phyloP scores from a whole-genome alignment of 2,888 invertebrate genomes.

The Micoletzkya japonica region DNA sequence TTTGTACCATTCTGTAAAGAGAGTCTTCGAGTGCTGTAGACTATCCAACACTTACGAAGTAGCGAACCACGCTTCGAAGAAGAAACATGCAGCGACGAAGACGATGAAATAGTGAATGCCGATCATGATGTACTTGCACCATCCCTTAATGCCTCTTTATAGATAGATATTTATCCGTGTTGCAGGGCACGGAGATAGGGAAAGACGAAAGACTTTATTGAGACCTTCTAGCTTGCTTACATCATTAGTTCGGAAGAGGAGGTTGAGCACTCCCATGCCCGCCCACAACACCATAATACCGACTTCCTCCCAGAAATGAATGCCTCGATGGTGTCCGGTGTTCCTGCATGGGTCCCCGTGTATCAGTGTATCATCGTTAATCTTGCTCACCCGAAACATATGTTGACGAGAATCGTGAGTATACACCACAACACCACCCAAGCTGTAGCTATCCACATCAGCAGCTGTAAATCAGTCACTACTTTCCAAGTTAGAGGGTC shows the following conservation, averaged over 20 bases:
- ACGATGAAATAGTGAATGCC: slow-evolving; percentile 44
- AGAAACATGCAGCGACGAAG: slow-evolving; percentile 36
- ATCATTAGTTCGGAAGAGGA: slow-evolving; percentile 6
- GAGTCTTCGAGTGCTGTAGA: neutral
- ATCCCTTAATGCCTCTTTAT: slow-evolving; percentile 30
- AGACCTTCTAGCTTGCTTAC: neutral
- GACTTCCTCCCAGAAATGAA: slow-evolving; percentile 45
- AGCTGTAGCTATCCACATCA: slow-evolving; percentile 35
- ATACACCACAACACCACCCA: slow-evolving; percentile 49
- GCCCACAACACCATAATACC: slow-evolving; percentile 38
- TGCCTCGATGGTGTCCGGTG: slow-evolving; percentile 43
- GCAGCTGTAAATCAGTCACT: slow-evolving; percentile 33
- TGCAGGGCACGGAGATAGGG: neutral
- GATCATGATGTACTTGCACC: slow-evolving; percentile 41
- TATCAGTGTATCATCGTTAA: neutral
- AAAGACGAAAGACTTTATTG: neutral
- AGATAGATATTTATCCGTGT: neutral
- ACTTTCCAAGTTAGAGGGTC: neutral
- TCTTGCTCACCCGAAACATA: slow-evolving; percentile 35
- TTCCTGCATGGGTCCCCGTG: slow-evolving; percentile 33
- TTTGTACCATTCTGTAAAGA: slow-evolving; percentile 26
- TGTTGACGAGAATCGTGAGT: slow-evolving; percentile 40
- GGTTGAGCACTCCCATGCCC: slow-evolving; percentile 39
- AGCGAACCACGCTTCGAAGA: slow-evolving; percentile 46
- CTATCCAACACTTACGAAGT: slow-evolving; percentile 33